These are phyloP conservation scores for Rachycentron canadum DNA, from an alignment of 2,797 vertebrate species.

Conservation along the genomic window DNA sequence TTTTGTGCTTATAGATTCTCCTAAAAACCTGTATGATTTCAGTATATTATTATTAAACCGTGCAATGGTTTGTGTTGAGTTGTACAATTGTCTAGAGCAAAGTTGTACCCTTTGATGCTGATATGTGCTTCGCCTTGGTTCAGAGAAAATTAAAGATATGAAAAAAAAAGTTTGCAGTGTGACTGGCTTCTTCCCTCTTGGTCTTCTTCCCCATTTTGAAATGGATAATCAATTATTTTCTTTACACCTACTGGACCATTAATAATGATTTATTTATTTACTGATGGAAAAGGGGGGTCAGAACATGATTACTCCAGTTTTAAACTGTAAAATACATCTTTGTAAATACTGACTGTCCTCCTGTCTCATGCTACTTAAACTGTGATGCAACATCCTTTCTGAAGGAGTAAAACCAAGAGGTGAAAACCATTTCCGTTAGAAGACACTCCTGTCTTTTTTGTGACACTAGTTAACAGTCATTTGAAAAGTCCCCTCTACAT, in stretches of 20 bases:
- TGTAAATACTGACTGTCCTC: background rate
- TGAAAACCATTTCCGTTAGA: constrained; percentile 74
- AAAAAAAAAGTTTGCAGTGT: constrained; percentile 36
- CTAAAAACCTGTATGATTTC: constrained; percentile 56
- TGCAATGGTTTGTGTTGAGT: constrained; percentile 76
- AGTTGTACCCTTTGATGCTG: constrained; percentile 69
- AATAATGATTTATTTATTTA: background rate
- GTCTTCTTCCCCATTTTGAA: constrained; percentile 68
- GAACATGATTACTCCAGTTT: background rate
- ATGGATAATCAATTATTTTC: constrained; percentile 7
- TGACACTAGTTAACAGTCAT: constrained; percentile 40
- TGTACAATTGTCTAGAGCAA: constrained; percentile 69
- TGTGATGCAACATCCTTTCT: constrained; percentile 27
- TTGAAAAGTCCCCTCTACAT: constrained; percentile 24
- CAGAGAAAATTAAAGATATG: constrained; percentile 76
- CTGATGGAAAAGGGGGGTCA: background rate
- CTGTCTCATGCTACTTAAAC: constrained; percentile 9
- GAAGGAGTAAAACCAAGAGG: constrained; percentile 33
- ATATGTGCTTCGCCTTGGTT: constrained; percentile 80
- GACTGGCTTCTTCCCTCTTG: constrained; percentile 67
- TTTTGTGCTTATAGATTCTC: constrained; percentile 63
- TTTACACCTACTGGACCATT: background rate
- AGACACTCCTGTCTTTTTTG: constrained; percentile 21
- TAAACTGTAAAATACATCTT: background rate
- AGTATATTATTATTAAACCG: constrained; percentile 67